phyloP scores from a whole-genome alignment of 2,888 invertebrate genomes.

The Eupithecia abbreviata region DNA sequence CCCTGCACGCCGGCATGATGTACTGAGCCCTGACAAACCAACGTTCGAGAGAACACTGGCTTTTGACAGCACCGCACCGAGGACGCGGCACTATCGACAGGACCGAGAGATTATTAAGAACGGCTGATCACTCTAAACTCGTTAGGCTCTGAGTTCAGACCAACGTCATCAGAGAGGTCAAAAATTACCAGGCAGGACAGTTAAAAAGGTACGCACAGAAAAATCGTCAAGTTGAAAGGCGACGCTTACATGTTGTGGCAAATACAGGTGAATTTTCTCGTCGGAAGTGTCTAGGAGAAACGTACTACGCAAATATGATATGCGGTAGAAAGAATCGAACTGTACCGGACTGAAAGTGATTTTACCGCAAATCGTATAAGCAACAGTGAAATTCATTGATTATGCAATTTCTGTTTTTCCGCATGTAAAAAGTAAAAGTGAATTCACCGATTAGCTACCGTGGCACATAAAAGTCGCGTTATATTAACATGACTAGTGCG shows the following conservation, averaged over 20 bases:
- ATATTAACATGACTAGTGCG: slow-evolving; percentile 3
- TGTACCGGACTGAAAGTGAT: slow-evolving; percentile 7
- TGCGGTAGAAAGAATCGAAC: slow-evolving; percentile 25
- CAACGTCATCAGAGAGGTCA: not conserved
- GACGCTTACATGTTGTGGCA: not conserved
- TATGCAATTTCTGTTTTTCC: slow-evolving; percentile 13
- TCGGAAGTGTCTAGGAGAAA: not conserved
- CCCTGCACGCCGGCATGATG: slow-evolving; percentile 95
- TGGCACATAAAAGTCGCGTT: slow-evolving; percentile 2
- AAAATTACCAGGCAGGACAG: not conserved
- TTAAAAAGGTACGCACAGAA: not conserved
- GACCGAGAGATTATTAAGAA: not conserved
- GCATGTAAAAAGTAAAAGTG: slow-evolving; percentile 21
- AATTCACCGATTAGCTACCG: slow-evolving; percentile 14
- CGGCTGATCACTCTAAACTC: not conserved
- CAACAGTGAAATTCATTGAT: slow-evolving; percentile 12
- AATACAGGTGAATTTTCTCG: not conserved
- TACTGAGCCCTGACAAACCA: slow-evolving; percentile 87
- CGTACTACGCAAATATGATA: slow-evolving; percentile 39
- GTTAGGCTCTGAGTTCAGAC: not conserved
- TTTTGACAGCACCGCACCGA: slow-evolving; percentile 71
- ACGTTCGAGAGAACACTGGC: slow-evolving; percentile 78
- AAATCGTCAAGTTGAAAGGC: not conserved
- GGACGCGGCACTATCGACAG: not conserved
- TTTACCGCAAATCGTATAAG: slow-evolving; percentile 31